Evolutionary conservation across 1,140 invertebrate genomes (phyloP), one percentile per base, ranked within the genome.

Genomic region (Leptestheria dahalacensis): DNA sequence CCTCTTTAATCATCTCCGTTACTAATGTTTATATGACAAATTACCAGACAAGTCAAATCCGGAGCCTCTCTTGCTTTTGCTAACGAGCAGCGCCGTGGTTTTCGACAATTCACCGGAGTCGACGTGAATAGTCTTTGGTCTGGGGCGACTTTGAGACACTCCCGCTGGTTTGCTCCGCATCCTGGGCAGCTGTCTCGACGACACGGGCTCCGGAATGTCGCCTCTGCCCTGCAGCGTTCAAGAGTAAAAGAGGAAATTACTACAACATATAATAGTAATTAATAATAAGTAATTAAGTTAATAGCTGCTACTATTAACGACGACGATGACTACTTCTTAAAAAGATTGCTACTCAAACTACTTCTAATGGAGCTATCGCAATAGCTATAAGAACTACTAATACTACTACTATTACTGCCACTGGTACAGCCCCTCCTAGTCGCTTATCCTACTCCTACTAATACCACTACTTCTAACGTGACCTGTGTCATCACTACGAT

Each of bases 41-140:
- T 41, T 41, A 88, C 86, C 86, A 66, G 77, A 74, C 62, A 89
- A 77, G 74, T 88, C 88, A 57, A 85, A 83, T 64, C 79, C 82
- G 61, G 86, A 88, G 60, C 86, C 85, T 67, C 87, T 87, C 68
- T 86, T 86, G 48, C 82, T 81, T 61, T 80, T 74, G 75, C 81
- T 80, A 63, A 80, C 79, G 4, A 49, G 24, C 6, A 41, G 15
- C 33, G 33, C 33, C 15, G 33, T 41, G 6, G 33, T 41, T 15
- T 41, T 41, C 6, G 33, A 6, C 33, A 41, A 15, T 9, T 82
- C 74, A 60, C 82, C 82, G 65, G 81, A 81, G 70, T 90, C 88
- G 52, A 88, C 86, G 66, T 90, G 87, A 62, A 91, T 91, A 15
- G 88, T 90, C 73, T 88, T 90, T 33, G 87, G 88, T 29, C 87